A percentile compares a stretch with the other conserved stretches of the same genome.
These are phyloP conservation scores for Aspiorhynchus laticeps DNA, from an alignment of 2,113 vertebrate genomes.

Conservation along the genomic window DNA sequence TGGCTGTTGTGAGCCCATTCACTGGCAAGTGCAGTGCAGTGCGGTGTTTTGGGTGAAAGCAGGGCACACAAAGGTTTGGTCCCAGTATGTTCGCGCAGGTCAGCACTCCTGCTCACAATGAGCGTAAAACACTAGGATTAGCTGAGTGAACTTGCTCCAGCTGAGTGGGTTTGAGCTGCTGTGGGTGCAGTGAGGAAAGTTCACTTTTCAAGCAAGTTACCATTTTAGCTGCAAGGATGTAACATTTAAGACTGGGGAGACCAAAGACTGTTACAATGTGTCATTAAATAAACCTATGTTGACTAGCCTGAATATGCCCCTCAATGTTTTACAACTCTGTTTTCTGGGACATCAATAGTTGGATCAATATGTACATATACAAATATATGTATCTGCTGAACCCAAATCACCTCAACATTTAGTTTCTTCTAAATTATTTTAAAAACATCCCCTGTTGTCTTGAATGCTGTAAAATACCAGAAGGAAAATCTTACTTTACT, in stretches of 20 bases:
- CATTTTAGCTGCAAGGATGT: neutral
- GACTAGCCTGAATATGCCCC: too few relatives aligned
- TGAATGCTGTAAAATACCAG: neutral
- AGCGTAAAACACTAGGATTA: slow-evolving; percentile 49
- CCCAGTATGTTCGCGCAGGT: slow-evolving; percentile 72
- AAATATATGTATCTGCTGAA: too few relatives aligned
- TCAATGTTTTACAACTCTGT: neutral
- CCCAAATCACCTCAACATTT: too few relatives aligned
- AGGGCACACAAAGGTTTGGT: slow-evolving; percentile 58
- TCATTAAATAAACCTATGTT: neutral
- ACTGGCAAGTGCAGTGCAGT: slow-evolving; percentile 12
- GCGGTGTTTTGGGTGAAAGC: slow-evolving; percentile 43
- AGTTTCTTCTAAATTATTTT: too few relatives aligned
- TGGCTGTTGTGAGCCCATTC: slow-evolving; percentile 13
- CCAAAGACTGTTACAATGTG: neutral
- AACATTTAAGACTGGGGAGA: neutral
- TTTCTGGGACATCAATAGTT: neutral
- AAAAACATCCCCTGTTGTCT: neutral
- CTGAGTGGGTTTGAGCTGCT: slow-evolving; percentile 12
- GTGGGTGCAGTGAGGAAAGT: neutral
- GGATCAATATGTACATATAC: neutral
- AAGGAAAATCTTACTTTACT: neutral
- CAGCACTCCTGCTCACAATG: slow-evolving; percentile 71
- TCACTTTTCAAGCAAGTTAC: neutral
- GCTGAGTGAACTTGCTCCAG: neutral